Base-by-base conservation (phyloP, 1,140 invertebrate genomes). In the Caerostris extrusa region DNA sequence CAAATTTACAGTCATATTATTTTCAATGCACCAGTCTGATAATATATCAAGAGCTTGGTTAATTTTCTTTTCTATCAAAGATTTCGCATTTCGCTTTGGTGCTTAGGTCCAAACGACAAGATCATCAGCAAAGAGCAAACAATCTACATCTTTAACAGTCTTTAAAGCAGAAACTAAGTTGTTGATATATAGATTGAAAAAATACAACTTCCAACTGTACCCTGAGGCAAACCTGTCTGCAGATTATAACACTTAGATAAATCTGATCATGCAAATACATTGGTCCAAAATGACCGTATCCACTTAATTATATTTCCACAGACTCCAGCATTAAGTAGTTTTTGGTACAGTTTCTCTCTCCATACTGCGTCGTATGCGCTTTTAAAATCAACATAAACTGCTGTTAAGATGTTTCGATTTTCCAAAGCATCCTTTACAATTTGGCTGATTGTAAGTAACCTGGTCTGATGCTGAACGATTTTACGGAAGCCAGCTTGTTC, bases 121-220 rank as follows among this genome's bases (percentile, higher is more conserved):
- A 64, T 91, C 90, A 61, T 82, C 90, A 10, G 69, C 71, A 82
- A 34, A 91, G 6, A 91, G 56, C 17, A 60, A 50, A 53, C 90
- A 91, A 14, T 83, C 34, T 3, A 82, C 53, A 17, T 69, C n/a
- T 3, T 82, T 12, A 3, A 82, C 55, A 57, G 19, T 53, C 55
- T 14, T 34, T 34, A 34, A 34, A 34, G 34, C 34, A 34, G 34
- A 34, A 34, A 34, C 34, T 34, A 71, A 90, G 58, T 71, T 14
- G 56, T 90, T 90, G 34, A 90, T 71, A 71, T 71, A 90, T 10
- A 71, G n/a, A 58, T 90, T 90, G 53, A 71, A 71, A 8, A 90
- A 57, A 71, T 60, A 57, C 88, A 90, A 53, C 64, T 90, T 8
- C 50, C 7, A 71, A 90, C 67, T 90, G 88, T 64, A 19, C 64